phyloP scores from a whole-genome alignment of 1,140 invertebrate species.

The Thaumatotibia leucotreta region DNA sequence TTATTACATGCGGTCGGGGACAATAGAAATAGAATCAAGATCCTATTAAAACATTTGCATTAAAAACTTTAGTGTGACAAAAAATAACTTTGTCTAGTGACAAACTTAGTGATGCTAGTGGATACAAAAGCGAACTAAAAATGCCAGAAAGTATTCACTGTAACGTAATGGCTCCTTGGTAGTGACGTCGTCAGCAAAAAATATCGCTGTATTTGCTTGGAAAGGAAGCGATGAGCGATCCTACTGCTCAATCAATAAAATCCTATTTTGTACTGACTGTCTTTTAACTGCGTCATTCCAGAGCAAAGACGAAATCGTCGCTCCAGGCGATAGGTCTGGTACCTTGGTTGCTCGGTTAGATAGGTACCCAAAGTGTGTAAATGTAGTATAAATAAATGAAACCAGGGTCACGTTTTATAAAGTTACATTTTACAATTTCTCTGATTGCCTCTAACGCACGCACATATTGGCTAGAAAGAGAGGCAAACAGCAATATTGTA shows the following conservation, averaged over 20 bases:
- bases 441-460: too few relatives aligned
- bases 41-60: neutral
- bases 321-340: too few relatives aligned
- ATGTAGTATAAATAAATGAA: too few relatives aligned
- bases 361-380: too few relatives aligned
- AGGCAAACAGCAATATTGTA: too few relatives aligned
- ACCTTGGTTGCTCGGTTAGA: too few relatives aligned
- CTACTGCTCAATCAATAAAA: neutral
- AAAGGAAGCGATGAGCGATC: neutral
- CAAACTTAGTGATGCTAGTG: neutral
- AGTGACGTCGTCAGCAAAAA: neutral
- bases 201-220: neutral
- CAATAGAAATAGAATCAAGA: neutral
- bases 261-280: neutral
- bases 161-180: neutral
- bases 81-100: neutral
- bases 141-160: neutral
- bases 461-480: too few relatives aligned
- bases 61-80: neutral
- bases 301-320: neutral
- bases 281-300: neutral
- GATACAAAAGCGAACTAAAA: neutral
- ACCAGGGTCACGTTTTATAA: too few relatives aligned
- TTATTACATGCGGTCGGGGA: neutral
- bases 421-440: too few relatives aligned